Conservation (phyloP, 1,140 invertebrate species). For the Drosophila orena region DNA sequence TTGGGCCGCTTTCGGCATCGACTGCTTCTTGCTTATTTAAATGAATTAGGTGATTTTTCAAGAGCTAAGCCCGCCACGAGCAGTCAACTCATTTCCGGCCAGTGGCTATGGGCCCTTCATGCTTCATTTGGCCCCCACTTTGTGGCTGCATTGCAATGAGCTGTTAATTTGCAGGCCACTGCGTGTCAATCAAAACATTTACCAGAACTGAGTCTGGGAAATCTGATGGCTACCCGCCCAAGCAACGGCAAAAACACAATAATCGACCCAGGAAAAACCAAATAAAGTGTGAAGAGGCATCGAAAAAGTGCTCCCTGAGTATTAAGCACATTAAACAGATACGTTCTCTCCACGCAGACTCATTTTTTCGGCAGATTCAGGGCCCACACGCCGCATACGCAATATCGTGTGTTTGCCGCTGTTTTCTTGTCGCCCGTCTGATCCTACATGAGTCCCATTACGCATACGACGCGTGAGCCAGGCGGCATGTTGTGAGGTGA, state of each 20-base stretch:
- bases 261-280: conserved; percentile 13
- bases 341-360: neutral
- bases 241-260: conserved; percentile 13
- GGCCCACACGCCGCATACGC: conserved; percentile 53
- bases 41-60: conserved; percentile 84
- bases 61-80: conserved; percentile 76
- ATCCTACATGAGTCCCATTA: conserved; percentile 33
- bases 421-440: conserved; percentile 34
- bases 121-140: conserved; percentile 65
- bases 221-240: conserved; percentile 36
- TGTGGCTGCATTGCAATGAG: conserved; percentile 65
- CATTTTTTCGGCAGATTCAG: conserved; percentile 9
- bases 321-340: conserved; percentile 58
- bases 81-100: conserved; percentile 77
- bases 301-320: conserved; percentile 53
- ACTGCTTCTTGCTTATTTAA: conserved; percentile 77
- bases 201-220: conserved; percentile 37
- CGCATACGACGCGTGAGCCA: conserved; percentile 63
- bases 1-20: conserved; percentile 12
- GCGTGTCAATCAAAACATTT: conserved; percentile 73
- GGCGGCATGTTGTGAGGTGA: conserved; percentile 40
- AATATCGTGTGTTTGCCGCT: conserved; percentile 50
- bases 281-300: conserved; percentile 4
- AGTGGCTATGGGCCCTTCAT: conserved; percentile 49
- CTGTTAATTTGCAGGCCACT: conserved; percentile 69